phyloP scores from a whole-genome alignment of 2,888 invertebrate genomes.

The Eupithecia centaureata region DNA sequence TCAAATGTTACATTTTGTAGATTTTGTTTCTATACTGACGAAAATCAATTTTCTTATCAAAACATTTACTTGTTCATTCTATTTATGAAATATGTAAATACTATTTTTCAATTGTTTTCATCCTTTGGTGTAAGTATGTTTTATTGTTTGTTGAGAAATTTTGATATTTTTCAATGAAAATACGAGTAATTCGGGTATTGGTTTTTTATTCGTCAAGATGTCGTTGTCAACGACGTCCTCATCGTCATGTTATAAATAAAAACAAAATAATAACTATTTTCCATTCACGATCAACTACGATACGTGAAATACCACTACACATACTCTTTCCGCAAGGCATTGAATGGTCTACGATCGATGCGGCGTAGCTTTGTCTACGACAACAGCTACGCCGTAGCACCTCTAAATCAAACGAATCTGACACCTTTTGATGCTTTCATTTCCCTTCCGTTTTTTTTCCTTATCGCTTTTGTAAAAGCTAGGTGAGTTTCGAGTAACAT shows the following conservation, averaged over 20 bases:
- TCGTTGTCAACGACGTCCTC: no score
- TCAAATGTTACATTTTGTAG: constrained; percentile 28
- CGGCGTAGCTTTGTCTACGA: constrained; percentile 4
- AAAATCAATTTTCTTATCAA: no score
- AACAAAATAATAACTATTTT: neutral
- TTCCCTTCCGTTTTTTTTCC: neutral
- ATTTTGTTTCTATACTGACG: constrained; percentile 7
- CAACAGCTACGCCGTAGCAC: neutral
- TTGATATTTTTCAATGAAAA: neutral
- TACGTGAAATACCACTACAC: neutral
- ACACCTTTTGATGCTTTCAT: neutral
- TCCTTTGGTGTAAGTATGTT: no score
- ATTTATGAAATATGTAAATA: no score
- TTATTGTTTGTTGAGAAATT: no score
- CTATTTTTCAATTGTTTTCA: no score
- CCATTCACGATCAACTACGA: neutral
- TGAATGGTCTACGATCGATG: neutral
- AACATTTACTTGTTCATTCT: no score
- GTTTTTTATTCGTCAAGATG: no score
- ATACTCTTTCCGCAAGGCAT: neutral
- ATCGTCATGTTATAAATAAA: no score
- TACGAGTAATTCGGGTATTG: no score
- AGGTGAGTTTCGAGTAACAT: neutral
- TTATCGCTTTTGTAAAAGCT: neutral
- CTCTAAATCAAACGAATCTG: neutral